These are phyloP conservation scores for Neodiprion fabricii DNA, from an alignment of 1,140 invertebrate genomes.

Conservation along the genomic window DNA sequence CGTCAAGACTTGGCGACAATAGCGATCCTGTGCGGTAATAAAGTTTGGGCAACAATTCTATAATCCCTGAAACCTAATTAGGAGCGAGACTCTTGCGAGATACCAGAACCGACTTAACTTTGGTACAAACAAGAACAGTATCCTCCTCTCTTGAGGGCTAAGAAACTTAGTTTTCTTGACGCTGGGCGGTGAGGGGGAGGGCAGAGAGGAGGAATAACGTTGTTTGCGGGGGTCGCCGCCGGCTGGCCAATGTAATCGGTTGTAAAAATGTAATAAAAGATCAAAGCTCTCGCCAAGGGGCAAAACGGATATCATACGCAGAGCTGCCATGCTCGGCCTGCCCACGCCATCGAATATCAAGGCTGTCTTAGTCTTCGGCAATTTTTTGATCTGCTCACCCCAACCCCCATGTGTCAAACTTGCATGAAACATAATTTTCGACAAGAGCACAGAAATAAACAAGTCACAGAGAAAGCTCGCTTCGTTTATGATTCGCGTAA, in stretches of 20 bases:
- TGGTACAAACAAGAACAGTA: conserved; percentile 54
- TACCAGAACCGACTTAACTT: conserved; percentile 47
- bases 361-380: too few relatives aligned
- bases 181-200: neutral
- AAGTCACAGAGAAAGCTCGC: too few relatives aligned
- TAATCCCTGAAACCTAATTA: conserved; percentile 59
- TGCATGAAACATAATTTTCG: too few relatives aligned
- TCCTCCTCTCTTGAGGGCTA: conserved; percentile 40
- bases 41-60: conserved; percentile 58
- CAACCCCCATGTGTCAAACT: too few relatives aligned
- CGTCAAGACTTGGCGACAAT: conserved; percentile 15
- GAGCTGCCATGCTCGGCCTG: neutral
- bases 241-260: conserved; percentile 54
- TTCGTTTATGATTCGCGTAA: too few relatives aligned
- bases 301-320: conserved; percentile 42
- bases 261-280: conserved; percentile 59
- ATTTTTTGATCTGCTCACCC: too few relatives aligned
- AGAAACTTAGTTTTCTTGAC: conserved; percentile 44
- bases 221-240: conserved; percentile 44
- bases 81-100: conserved; percentile 37
- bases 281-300: conserved; percentile 42
- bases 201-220: conserved; percentile 23
- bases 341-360: too few relatives aligned
- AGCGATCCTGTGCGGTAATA: conserved; percentile 45
- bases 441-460: too few relatives aligned